Base-by-base conservation (phyloP, 1,140 invertebrate genomes). In the Apis laboriosa region DNA sequence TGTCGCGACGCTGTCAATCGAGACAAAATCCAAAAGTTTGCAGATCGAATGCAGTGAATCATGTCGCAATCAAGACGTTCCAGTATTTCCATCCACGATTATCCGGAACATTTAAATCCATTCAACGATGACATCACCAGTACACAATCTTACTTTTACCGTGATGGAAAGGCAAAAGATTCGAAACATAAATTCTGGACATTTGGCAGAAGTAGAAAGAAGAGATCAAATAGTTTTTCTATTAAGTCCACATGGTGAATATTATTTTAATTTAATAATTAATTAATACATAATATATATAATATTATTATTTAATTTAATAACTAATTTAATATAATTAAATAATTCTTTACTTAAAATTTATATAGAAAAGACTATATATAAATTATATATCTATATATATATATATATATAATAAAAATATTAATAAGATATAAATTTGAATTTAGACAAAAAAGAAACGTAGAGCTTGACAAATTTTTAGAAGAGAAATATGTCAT, bases 41-140 rank as follows among this genome's bases (percentile, higher is more conserved):
- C 78, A 80, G 34, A 74, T 56, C 63, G 34, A 56, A 53, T 51
- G 12, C 12, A 17, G 28, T 84, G 80, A 87, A 92, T 81, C 83
- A 93, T 93, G 92, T 93, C 92, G 78, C 85, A 28, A 58, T 80
- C 86, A 34, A 91, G 92, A 86, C 89, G 93, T 84, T 86, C 92
- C 28, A 93, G 91, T 80, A 84, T 93, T 80, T 93, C 92, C 67
- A 95, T 96, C 86, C 94, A 96, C 91, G 95, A 96, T 91, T 97
- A 97, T 92, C 96, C 96, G 28, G 96, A 96, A 90, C 96, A 96
- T 90, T 92, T 97, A 61, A 96, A 97, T 93, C 96, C 96, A 9
- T 97, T 97, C 92, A 95, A 95, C 82, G 96, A 97, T 82, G 96
- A 96, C 67, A 95, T 96, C 85, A 58, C 86, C 21, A 87, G 70